These are phyloP conservation scores for Rhabdomys pumilio DNA, from an alignment of 2,797 vertebrate genomes.

Conservation along the genomic window DNA sequence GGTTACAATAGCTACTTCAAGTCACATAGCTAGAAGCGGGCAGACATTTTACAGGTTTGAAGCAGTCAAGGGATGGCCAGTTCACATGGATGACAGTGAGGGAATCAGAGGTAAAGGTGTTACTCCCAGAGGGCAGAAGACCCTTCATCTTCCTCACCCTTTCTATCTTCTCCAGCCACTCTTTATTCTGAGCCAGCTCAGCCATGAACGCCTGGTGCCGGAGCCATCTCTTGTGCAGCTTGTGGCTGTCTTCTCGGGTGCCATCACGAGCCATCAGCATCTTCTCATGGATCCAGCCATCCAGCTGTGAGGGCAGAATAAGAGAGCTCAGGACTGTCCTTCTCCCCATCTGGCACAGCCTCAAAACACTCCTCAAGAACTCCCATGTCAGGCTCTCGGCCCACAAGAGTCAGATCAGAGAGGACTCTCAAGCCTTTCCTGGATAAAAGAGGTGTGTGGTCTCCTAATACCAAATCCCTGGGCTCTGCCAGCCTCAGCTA, in stretches of 20 bases:
- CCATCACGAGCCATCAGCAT: conserved; percentile 95
- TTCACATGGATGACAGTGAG: background rate
- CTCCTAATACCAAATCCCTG: background rate
- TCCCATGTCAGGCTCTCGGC: background rate
- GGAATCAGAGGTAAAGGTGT: background rate
- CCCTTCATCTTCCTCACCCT: conserved; percentile 90
- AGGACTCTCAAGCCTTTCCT: background rate
- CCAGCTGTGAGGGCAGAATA: conserved; percentile 75
- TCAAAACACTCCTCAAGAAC: background rate
- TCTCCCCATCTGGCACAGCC: background rate
- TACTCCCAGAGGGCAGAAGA: background rate
- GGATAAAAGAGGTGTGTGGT: background rate
- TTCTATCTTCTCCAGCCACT: conserved; percentile 96
- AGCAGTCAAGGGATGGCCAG: background rate
- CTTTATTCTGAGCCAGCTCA: conserved; percentile 95
- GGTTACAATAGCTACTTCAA: background rate
- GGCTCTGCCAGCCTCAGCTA: background rate
- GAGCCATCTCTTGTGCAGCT: conserved; percentile 95
- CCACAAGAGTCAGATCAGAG: background rate
- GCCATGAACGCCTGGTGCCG: conserved; percentile 97
- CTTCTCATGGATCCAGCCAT: conserved; percentile 87
- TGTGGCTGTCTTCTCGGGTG: conserved; percentile 93
- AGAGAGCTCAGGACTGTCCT: background rate
- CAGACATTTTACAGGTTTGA: background rate
- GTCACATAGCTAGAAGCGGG: background rate